Conservation (phyloP, 2,888 invertebrate species). For the Scotopteryx bipunctaria region DNA sequence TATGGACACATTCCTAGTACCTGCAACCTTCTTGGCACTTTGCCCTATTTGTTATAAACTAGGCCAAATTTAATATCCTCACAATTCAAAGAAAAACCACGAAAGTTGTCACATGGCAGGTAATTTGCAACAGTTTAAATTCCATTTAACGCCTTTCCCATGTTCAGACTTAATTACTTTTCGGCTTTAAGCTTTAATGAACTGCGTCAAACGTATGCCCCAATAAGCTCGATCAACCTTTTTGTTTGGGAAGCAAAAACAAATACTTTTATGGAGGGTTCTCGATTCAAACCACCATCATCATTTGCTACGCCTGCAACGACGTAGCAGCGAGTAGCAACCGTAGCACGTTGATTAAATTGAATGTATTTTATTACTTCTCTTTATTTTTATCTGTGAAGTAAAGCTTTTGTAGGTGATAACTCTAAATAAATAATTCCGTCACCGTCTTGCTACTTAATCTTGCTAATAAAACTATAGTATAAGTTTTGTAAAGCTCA, state of each 20-base stretch:
- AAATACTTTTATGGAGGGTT: background rate
- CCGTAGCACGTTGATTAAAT: too few species aligned
- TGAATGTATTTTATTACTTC: too few species aligned
- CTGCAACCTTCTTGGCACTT: conserved; percentile 1
- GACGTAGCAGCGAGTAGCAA: too few species aligned
- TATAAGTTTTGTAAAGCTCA: too few species aligned
- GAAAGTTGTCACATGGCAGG: conserved; percentile 8
- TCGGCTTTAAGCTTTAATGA: conserved; percentile 32
- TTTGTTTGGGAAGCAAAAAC: background rate
- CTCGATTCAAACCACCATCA: too few species aligned
- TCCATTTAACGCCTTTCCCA: conserved; percentile 36
- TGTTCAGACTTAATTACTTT: conserved; percentile 42
- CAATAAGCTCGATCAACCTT: conserved; percentile 6
- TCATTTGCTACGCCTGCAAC: too few species aligned
- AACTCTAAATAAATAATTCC: too few species aligned
- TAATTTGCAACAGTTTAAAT: conserved; percentile 35
- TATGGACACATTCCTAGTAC: too few species aligned
- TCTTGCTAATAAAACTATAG: too few species aligned
- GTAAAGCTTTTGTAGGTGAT: too few species aligned
- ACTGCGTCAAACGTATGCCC: conserved; percentile 22
- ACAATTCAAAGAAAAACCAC: conserved; percentile 9
- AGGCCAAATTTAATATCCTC: conserved; percentile 6
- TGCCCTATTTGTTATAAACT: background rate
- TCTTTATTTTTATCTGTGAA: too few species aligned
- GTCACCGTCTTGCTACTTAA: too few species aligned